Conservation (phyloP, 2,888 invertebrate genomes). For the Shargacucullia verbasci region DNA sequence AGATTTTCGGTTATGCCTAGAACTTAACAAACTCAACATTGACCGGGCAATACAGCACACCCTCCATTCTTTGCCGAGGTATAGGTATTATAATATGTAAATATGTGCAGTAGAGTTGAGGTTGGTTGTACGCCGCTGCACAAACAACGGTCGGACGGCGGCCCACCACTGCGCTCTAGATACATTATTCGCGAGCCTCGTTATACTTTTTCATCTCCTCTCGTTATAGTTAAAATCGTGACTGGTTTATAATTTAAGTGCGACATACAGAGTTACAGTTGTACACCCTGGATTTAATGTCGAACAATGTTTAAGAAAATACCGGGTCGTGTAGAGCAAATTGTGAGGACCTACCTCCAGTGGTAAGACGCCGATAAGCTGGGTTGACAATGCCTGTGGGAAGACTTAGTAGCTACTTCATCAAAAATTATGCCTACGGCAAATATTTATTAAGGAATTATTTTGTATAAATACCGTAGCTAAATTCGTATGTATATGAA, state of each 20-base stretch:
- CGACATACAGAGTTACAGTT: conserved; percentile 30
- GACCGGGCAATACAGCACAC: too few species aligned
- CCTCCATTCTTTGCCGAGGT: too few species aligned
- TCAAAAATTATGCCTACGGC: too few species aligned
- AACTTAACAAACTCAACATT: too few species aligned
- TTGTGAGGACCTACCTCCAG: too few species aligned
- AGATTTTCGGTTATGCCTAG: too few species aligned
- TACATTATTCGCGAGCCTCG: conserved; percentile 52
- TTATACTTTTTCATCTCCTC: conserved; percentile 46
- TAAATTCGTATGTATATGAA: background rate
- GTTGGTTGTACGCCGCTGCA: conserved; percentile 37
- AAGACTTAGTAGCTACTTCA: too few species aligned
- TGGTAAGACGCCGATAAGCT: too few species aligned
- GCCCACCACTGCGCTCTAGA: conserved; percentile 52
- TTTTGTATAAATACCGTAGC: background rate
- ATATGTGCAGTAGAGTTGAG: conserved; percentile 38
- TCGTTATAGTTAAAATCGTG: conserved; percentile 54
- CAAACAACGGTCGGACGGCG: conserved; percentile 42
- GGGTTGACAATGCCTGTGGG: background rate
- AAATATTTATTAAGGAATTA: background rate
- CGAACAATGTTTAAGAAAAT: conserved; percentile 2
- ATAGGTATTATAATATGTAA: conserved; percentile 18
- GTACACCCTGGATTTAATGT: conserved; percentile 13
- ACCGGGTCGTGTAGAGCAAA: too few species aligned
- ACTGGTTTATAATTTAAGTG: conserved; percentile 52